Evolutionary conservation across 2,797 vertebrate genomes (phyloP).

Genomic region (Acanthopagrus latus): DNA sequence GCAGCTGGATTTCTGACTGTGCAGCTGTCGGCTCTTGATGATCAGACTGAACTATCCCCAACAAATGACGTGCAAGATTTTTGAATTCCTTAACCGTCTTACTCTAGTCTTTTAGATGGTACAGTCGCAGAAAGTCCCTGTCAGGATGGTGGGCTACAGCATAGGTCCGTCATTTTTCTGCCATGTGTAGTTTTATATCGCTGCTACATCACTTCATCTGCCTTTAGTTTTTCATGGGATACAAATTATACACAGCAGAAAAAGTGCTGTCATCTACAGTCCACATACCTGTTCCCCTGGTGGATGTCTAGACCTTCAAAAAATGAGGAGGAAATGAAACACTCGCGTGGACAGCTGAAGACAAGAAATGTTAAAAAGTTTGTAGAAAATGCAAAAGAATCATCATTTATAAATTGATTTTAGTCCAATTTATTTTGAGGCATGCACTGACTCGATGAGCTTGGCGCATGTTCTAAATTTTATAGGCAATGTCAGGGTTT

Average conservation of each 20-base stretch:
- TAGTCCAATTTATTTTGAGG: neutral
- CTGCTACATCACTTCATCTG: neutral
- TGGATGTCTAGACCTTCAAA: neutral
- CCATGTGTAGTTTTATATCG: neutral
- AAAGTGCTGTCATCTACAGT: neutral
- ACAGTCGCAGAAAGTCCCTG: neutral
- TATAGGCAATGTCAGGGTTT: neutral
- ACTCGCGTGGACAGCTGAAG: neutral
- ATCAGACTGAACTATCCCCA: conserved; percentile 4
- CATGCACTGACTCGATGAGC: neutral
- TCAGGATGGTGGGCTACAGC: neutral
- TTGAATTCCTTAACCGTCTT: neutral
- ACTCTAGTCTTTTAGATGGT: neutral
- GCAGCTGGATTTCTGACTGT: conserved; percentile 32
- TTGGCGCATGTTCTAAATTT: neutral
- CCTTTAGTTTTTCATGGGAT: neutral
- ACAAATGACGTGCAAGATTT: neutral
- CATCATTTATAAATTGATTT: neutral
- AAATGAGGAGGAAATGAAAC: neutral
- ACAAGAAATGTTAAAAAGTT: neutral
- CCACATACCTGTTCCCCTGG: neutral
- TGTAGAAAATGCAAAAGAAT: neutral
- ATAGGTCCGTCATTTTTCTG: neutral
- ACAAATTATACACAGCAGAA: neutral
- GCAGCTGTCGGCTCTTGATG: conserved; percentile 12